These are phyloP conservation scores for Agrilus planipennis DNA, from an alignment of 1,140 invertebrate genomes.

Conservation along the genomic window DNA sequence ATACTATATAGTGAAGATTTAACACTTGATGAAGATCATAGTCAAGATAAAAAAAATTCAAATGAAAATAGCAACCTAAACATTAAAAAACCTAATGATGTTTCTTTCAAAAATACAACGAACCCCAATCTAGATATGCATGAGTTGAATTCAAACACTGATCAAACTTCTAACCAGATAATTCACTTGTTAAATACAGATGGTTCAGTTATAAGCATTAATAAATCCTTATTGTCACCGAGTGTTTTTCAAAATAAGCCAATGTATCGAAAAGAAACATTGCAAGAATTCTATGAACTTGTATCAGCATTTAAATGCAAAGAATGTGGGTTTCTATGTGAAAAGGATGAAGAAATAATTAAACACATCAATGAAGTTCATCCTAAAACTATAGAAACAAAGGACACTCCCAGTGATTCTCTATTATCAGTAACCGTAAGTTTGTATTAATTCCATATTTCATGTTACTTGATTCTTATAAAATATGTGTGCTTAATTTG, in stretches of 20 bases:
- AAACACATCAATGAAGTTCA: conserved; percentile 12
- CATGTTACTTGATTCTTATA: background rate
- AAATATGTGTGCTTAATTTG: background rate
- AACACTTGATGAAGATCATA: background rate
- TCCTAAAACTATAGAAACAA: background rate
- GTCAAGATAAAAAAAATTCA: background rate
- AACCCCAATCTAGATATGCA: background rate
- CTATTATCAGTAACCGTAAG: background rate
- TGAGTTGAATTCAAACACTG: background rate
- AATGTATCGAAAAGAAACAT: background rate
- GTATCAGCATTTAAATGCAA: conserved; percentile 23
- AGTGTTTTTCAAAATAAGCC: background rate
- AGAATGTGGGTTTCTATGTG: conserved; percentile 19
- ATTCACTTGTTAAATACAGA: conserved; percentile 16
- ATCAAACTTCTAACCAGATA: conserved; percentile 1
- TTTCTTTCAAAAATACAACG: background rate
- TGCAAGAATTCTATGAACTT: conserved; percentile 9
- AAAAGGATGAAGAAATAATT: conserved; percentile 16
- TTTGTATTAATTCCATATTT: background rate
- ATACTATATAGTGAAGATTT: too few relatives aligned
- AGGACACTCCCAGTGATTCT: background rate
- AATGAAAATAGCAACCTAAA: background rate
- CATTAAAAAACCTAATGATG: background rate
- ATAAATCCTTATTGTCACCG: conserved; percentile 11
- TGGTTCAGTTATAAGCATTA: conserved; percentile 15